Percentiles rank a stretch among this genome's conserved stretches.
Conservation (phyloP, 2,888 invertebrate species). For the Leptinotarsa juncta region DNA sequence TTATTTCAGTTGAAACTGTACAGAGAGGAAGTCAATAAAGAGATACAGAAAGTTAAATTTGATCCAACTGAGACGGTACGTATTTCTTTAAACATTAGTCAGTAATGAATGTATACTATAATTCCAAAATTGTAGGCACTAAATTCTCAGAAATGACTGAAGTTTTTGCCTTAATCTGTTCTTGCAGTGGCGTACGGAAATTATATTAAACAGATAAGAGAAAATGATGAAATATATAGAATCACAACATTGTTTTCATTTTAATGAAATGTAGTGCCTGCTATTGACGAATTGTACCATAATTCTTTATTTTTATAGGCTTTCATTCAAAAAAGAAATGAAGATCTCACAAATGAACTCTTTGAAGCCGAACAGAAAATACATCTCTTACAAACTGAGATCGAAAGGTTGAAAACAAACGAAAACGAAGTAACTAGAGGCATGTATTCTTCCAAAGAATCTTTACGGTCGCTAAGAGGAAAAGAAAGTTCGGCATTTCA, state of each 20-base stretch:
- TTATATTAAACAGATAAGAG: too few species aligned
- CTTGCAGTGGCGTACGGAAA: too few species aligned
- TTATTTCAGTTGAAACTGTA: slow-evolving; percentile 71
- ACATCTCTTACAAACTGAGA: slow-evolving; percentile 49
- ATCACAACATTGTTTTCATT: too few species aligned
- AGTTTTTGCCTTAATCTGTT: too few species aligned
- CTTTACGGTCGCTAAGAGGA: slow-evolving; percentile 35
- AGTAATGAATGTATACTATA: not conserved
- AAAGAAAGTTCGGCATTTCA: slow-evolving; percentile 18
- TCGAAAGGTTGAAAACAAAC: slow-evolving; percentile 45
- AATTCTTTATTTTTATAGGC: slow-evolving; percentile 41
- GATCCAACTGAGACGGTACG: slow-evolving; percentile 70
- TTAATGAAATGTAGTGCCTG: too few species aligned
- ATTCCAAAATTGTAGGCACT: not conserved
- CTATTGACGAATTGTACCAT: too few species aligned
- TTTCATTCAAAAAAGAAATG: slow-evolving; percentile 47
- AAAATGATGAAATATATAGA: too few species aligned
- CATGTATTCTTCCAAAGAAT: slow-evolving; percentile 41
- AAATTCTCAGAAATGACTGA: too few species aligned
- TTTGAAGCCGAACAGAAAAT: slow-evolving; percentile 54
- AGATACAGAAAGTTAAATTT: slow-evolving; percentile 69
- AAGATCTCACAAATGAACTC: slow-evolving; percentile 51
- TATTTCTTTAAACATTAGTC: slow-evolving; percentile 23
- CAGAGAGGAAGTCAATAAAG: slow-evolving; percentile 73
- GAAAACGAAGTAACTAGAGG: slow-evolving; percentile 25